Evolutionary conservation across 2,797 vertebrate genomes (phyloP).

Genomic region (Anableps anableps): DNA sequence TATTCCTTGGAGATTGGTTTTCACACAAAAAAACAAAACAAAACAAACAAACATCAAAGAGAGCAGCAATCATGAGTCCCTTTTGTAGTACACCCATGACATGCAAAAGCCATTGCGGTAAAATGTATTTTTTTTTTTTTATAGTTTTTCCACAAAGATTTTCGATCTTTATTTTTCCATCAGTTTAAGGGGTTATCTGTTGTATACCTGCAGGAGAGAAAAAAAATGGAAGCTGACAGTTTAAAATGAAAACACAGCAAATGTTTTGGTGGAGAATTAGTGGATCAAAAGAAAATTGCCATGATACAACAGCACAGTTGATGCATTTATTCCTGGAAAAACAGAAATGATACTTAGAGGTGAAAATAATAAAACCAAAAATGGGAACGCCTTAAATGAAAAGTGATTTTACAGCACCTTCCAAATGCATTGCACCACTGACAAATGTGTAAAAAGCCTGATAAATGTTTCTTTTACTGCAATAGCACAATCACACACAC

Average conservation of each 20-base stretch:
- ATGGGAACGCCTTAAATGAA: slow-evolving; percentile 4
- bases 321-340: slow-evolving; percentile 23
- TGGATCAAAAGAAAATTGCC: slow-evolving; percentile 39
- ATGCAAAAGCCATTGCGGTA: background rate
- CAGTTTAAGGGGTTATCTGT: slow-evolving; percentile 35
- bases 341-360: slow-evolving; percentile 7
- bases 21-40: background rate
- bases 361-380: slow-evolving; percentile 25
- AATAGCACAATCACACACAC: background rate
- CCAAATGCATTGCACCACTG: background rate
- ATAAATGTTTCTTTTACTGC: background rate
- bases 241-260: slow-evolving; percentile 39
- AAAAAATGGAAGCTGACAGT: slow-evolving; percentile 28
- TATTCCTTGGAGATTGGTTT: background rate
- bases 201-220: slow-evolving; percentile 47
- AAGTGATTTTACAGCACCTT: background rate
- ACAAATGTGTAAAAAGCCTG: background rate
- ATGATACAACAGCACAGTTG: slow-evolving; percentile 28
- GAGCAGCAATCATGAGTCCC: background rate
- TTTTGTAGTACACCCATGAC: background rate
- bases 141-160: background rate
- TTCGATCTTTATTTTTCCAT: slow-evolving; percentile 9
- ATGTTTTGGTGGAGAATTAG: slow-evolving; percentile 56
- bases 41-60: background rate
- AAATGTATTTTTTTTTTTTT: background rate